Percentiles rank a stretch among this genome's conserved stretches.
Conservation (phyloP, 1,140 invertebrate species). For the Diabrotica undecimpunctata region DNA sequence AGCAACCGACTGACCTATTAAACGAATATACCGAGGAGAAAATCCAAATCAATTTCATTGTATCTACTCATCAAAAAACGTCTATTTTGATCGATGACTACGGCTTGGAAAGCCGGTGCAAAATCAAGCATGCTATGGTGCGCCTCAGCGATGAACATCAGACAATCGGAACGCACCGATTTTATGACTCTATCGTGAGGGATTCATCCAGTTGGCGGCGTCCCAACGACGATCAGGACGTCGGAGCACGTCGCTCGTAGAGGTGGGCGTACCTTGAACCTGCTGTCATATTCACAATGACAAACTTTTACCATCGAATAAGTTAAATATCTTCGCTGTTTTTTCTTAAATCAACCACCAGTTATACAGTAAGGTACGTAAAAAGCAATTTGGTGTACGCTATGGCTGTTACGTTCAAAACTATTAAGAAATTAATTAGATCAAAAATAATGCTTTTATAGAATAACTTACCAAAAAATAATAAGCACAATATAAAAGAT, state of each 20-base stretch:
- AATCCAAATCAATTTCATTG: background rate
- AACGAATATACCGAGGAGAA: background rate
- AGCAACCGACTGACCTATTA: background rate
- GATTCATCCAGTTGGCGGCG: constrained; percentile 17
- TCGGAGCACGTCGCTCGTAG: background rate
- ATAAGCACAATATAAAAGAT: too few relatives aligned
- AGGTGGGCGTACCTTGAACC: background rate
- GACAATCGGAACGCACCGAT: constrained; percentile 8
- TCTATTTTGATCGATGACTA: constrained; percentile 23
- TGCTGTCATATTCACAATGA: too few relatives aligned
- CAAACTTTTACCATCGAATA: too few relatives aligned
- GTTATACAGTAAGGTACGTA: too few relatives aligned
- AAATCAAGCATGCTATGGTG: constrained; percentile 8
- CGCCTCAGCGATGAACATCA: background rate
- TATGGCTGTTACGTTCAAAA: too few relatives aligned
- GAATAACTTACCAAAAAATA: too few relatives aligned
- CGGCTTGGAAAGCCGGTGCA: background rate
- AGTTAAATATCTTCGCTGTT: too few relatives aligned
- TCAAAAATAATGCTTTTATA: too few relatives aligned
- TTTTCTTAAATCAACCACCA: too few relatives aligned
- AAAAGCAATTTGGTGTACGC: too few relatives aligned
- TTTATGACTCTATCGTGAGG: constrained; percentile 6
- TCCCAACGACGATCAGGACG: constrained; percentile 13
- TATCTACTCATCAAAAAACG: background rate
- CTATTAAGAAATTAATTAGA: too few relatives aligned